phyloP scores from a whole-genome alignment of 2,113 vertebrate species.

The Loxodonta africana region DNA sequence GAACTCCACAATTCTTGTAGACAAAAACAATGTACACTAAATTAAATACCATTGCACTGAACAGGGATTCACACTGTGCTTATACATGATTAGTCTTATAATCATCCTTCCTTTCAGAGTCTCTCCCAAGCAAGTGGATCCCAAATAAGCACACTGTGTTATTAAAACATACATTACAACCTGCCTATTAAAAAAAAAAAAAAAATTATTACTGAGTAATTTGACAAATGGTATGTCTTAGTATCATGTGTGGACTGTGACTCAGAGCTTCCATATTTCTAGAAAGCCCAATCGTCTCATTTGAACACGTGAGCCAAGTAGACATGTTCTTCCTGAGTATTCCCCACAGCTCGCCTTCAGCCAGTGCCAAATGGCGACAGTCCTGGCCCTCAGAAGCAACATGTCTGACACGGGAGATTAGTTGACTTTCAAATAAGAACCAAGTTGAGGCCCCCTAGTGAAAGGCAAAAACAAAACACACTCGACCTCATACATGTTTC shows the following conservation, averaged over 20 bases:
- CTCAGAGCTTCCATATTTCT: slow-evolving; percentile 11
- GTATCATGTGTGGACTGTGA: not conserved
- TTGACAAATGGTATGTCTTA: not conserved
- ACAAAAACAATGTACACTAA: not conserved
- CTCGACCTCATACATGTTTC: slow-evolving; percentile 88
- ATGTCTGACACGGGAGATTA: not conserved
- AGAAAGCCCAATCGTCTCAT: slow-evolving; percentile 2
- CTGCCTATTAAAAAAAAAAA: too few relatives aligned
- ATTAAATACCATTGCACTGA: not conserved
- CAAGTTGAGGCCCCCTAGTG: not conserved
- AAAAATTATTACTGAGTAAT: not conserved
- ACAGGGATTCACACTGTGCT: not conserved
- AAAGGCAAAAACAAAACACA: slow-evolving; percentile 87
- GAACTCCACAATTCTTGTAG: not conserved
- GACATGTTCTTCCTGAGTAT: not conserved
- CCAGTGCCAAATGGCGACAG: not conserved
- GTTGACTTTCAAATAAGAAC: slow-evolving; percentile 50
- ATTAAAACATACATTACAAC: not conserved
- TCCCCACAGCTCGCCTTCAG: not conserved
- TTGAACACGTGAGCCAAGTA: not conserved
- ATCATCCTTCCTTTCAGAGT: not conserved
- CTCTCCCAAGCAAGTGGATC: not conserved
- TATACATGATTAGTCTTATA: not conserved
- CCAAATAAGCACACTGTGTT: not conserved
- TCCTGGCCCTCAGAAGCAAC: not conserved